Evolutionary conservation across 2,797 vertebrate species (phyloP).

Genomic region (Ctenosaura bakeri): DNA sequence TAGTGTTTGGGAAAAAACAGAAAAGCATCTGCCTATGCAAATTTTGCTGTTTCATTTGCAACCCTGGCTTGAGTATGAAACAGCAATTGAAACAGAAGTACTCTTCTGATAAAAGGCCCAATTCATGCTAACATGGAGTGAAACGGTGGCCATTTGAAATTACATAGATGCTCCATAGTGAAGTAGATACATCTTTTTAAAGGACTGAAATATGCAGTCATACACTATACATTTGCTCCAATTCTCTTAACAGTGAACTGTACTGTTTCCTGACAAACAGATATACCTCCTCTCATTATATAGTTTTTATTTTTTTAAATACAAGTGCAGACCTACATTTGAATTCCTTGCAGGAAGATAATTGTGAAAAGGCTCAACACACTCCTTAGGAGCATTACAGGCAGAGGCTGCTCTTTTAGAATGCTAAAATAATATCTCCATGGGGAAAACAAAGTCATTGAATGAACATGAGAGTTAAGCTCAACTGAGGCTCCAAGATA

Average conservation of each 20-base stretch:
- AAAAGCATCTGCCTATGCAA: not conserved
- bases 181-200: not conserved
- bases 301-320: not conserved
- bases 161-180: too few species aligned
- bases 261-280: not conserved
- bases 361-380: not conserved
- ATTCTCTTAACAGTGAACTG: too few species aligned
- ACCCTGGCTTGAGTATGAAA: not conserved
- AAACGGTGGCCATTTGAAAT: not conserved
- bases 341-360: conserved; percentile 21
- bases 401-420: fast-evolving
- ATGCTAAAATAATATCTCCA: fast-evolving
- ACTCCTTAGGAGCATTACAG: not conserved
- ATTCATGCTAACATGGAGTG: not conserved
- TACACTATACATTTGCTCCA: not conserved
- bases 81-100: not conserved
- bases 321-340: not conserved
- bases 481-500: fast-evolving
- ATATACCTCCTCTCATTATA: not conserved
- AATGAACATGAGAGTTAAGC: not conserved
- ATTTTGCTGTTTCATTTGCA: not conserved
- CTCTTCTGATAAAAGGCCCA: not conserved
- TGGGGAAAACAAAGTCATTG: not conserved
- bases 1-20: not conserved
- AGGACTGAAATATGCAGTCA: not conserved